Evolutionary conservation across 2,888 invertebrate genomes (phyloP), one percentile per base, ranked within the genome.

Genomic region (Dyspetes luteomarginatus): DNA sequence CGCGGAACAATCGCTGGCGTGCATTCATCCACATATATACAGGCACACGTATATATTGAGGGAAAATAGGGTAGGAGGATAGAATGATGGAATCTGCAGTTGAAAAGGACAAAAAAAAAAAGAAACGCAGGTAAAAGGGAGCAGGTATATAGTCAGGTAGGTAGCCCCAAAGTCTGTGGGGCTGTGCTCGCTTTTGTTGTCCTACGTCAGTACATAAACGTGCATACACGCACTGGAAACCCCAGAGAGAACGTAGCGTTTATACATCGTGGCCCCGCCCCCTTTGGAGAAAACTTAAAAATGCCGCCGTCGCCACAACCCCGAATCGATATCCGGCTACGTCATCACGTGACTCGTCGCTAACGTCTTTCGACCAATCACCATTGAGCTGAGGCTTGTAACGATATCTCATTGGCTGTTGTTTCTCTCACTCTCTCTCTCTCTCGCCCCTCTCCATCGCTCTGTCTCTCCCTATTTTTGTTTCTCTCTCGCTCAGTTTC

Each of bases 301-400:
- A 95, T 95, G 95, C 95, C 95, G 95, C 95, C 95, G 95, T 95
- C 93, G 94, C 94, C 94, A 94, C 94, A 87, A 94, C 94, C 94
- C 94, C 95, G 95, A 95, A 95, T 95, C 95, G 95, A 95, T 95
- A 95, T 94, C 94, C 94, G 93, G 90, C 91, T 90, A 88, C 87
- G 84, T 80, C 85, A 93, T 94, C 95, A 95, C 95, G 95, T 80
- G 80, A 76, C 30, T 3, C 67, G 30, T n/a, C 36, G 24, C 4
- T 24, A 52, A 48, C 52, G 45, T 1, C 26, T 26, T 52, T 26
- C 19, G 22, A 17, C 80, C 76, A 80, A 76, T 75, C 1, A 36
- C 48, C 9, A 0, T 3, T 0, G n/a, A 36, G n/a, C 26, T 12
- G 2, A 19, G 22, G 1, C 19, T 55, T n/a, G 28, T 3, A 19